Conservation (phyloP, 2,888 invertebrate species). For the Plusia festucae region DNA sequence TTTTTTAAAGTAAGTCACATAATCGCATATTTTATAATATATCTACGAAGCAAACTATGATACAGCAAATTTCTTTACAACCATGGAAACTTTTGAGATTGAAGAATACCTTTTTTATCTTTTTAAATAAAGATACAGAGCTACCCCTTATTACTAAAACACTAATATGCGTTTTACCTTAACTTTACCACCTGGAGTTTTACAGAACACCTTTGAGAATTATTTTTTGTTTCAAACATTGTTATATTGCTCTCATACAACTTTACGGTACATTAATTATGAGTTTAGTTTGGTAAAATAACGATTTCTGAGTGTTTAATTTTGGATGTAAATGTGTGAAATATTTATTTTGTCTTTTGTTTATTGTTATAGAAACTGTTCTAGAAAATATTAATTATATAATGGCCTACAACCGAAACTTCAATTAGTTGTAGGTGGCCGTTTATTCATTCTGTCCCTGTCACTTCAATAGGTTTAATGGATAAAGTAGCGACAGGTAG, state of each 20-base stretch:
- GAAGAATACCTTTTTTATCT: conserved; percentile 5
- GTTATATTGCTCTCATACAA: conserved; percentile 23
- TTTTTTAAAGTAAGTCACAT: too few species aligned
- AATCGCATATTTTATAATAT: too few species aligned
- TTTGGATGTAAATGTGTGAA: conserved; percentile 22
- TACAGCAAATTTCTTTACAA: neutral
- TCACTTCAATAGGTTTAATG: too few species aligned
- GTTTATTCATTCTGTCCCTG: too few species aligned
- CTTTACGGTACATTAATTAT: conserved; percentile 11
- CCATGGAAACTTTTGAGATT: neutral
- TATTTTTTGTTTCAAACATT: conserved; percentile 26
- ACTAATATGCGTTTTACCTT: conserved; percentile 17
- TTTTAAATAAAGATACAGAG: conserved; percentile 8
- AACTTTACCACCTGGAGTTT: conserved; percentile 33
- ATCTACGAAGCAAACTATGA: neutral
- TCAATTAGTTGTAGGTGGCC: too few species aligned
- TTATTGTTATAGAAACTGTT: neutral
- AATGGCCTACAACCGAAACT: too few species aligned
- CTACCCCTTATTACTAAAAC: conserved; percentile 6
- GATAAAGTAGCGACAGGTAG: too few species aligned
- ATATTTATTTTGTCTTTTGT: conserved; percentile 7
- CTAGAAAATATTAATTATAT: neutral
- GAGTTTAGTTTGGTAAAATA: conserved; percentile 24
- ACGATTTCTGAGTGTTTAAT: conserved; percentile 30
- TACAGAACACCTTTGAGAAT: conserved; percentile 29